Evolutionary conservation across 2,113 vertebrate genomes (phyloP).

Genomic region (Arvicanthis niloticus): DNA sequence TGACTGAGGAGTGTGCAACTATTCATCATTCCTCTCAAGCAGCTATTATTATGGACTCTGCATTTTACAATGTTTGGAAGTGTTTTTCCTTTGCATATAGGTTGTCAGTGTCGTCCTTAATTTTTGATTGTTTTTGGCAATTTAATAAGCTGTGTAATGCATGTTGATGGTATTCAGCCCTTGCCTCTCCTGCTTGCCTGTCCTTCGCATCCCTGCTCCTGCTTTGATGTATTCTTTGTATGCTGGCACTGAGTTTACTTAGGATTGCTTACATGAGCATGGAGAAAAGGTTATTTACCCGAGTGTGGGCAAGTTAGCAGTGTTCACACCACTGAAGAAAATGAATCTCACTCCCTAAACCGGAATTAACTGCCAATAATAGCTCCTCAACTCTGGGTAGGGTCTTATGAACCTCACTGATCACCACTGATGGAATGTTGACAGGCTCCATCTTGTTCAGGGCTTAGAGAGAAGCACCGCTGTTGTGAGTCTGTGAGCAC

Average conservation of each 20-base stretch:
- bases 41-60: not conserved
- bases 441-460: not conserved
- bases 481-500: not conserved
- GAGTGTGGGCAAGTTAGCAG: not conserved
- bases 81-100: constrained; percentile 46
- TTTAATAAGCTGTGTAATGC: not conserved
- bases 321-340: no score
- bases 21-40: not conserved
- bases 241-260: no score
- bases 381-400: no score
- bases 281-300: not conserved
- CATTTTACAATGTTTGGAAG: constrained; percentile 15
- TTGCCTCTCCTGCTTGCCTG: not conserved
- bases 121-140: not conserved
- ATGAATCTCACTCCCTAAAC: not conserved
- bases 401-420: no score
- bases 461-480: no score
- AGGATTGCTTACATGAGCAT: not conserved
- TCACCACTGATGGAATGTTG: not conserved
- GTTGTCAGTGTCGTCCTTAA: not conserved
- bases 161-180: not conserved
- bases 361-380: no score
- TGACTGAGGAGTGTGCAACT: not conserved
- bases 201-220: no score
- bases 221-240: not conserved